Percentiles rank a stretch among this genome's conserved stretches.
phyloP scores from a whole-genome alignment of 1,140 invertebrate species.

The Megathymus violae region DNA sequence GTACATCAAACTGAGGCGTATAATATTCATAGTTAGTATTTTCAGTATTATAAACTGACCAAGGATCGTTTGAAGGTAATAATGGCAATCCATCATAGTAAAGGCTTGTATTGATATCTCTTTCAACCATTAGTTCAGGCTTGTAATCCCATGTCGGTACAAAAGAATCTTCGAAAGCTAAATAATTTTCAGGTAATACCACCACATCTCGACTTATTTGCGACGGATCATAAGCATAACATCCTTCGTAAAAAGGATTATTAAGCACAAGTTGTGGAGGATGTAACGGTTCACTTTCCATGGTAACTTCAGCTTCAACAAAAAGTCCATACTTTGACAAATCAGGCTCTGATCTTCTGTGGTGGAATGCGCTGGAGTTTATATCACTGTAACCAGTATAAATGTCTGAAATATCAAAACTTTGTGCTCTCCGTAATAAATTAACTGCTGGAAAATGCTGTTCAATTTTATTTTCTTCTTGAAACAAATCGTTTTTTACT shows the following conservation, averaged over 20 bases:
- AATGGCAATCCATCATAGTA: constrained; percentile 73
- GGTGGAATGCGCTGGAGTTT: constrained; percentile 45
- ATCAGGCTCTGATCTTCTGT: constrained; percentile 73
- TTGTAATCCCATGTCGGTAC: constrained; percentile 76
- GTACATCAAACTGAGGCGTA: constrained; percentile 63
- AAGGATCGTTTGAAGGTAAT: constrained; percentile 73
- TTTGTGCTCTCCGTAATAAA: constrained; percentile 66
- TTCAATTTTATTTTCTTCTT: constrained; percentile 41
- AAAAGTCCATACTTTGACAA: constrained; percentile 73
- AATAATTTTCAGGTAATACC: constrained; percentile 76
- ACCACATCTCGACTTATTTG: constrained; percentile 62
- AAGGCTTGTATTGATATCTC: constrained; percentile 59
- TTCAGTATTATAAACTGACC: constrained; percentile 64
- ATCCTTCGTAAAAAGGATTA: constrained; percentile 81
- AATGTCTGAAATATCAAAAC: constrained; percentile 75
- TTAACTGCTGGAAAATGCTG: constrained; percentile 46
- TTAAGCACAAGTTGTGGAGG: constrained; percentile 74
- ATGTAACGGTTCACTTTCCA: constrained; percentile 57
- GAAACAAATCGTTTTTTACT: constrained; percentile 44
- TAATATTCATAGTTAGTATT: constrained; percentile 67
- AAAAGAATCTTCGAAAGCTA: constrained; percentile 80
- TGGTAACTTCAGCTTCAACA: constrained; percentile 65
- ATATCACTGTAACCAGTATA: constrained; percentile 52
- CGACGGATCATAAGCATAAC: constrained; percentile 62
- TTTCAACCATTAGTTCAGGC: constrained; percentile 57